phyloP scores from a whole-genome alignment of 2,113 vertebrate species.

The Scomber japonicus region DNA sequence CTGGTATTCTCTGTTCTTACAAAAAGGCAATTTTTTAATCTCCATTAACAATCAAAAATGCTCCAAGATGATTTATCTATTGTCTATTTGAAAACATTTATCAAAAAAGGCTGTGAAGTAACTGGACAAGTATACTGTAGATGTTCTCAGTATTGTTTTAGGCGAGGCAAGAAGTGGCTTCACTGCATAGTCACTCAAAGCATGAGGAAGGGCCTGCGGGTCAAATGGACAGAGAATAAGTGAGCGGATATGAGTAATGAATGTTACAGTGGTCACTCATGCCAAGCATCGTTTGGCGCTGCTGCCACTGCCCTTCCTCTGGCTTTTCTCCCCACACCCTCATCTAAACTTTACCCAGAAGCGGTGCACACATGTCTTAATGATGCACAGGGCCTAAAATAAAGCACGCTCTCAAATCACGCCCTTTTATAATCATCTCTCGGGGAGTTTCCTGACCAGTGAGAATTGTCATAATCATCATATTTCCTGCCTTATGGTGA shows the following conservation, averaged over 20 bases:
- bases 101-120: conserved; percentile 19
- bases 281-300: conserved; percentile 34
- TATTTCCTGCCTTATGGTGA: conserved; percentile 29
- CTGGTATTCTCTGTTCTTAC: conserved; percentile 6
- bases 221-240: conserved; percentile 40
- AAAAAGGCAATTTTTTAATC: neutral
- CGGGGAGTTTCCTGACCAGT: conserved; percentile 48
- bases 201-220: conserved; percentile 15
- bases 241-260: conserved; percentile 36
- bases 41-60: neutral
- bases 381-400: conserved; percentile 62
- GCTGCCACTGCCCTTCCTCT: conserved; percentile 18
- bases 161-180: conserved; percentile 18
- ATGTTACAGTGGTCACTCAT: conserved; percentile 57
- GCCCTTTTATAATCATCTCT: conserved; percentile 67
- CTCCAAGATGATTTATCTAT: neutral
- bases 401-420: conserved; percentile 51
- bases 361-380: conserved; percentile 1
- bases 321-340: conserved; percentile 28
- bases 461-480: conserved; percentile 42
- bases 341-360: conserved; percentile 39
- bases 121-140: conserved; percentile 19
- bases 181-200: conserved; percentile 5
- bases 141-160: conserved; percentile 28
- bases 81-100: conserved; percentile 42